Conservation (phyloP, 2,113 vertebrate species). For the Glaucidium brasilianum region DNA sequence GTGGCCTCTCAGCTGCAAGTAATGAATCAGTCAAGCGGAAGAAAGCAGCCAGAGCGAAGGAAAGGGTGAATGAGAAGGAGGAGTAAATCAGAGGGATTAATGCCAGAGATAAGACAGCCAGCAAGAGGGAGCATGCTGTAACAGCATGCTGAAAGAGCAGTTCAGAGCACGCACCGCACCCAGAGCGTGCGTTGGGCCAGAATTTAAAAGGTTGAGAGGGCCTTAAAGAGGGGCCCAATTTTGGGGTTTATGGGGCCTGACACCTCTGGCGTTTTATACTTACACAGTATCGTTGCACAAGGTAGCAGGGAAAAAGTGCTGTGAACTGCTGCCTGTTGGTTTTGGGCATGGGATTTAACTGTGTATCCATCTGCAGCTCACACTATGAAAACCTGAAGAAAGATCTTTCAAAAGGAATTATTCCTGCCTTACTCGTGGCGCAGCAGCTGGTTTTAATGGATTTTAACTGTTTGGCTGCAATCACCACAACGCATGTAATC, state of each 20-base stretch:
- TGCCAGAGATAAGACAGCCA: not conserved
- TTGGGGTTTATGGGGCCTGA: no score
- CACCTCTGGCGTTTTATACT: not conserved
- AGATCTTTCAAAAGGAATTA: not conserved
- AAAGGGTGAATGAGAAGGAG: not conserved
- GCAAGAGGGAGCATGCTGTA: not conserved
- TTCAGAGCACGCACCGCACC: not conserved
- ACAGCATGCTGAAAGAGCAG: not conserved
- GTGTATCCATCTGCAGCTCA: not conserved
- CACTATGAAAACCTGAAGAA: not conserved
- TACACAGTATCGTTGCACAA: no score
- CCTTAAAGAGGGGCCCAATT: not conserved
- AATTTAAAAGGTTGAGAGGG: not conserved
- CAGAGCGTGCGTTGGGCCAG: not conserved
- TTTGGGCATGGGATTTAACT: no score
- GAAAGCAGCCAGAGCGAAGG: not conserved
- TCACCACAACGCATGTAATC: not conserved
- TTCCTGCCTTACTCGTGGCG: not conserved
- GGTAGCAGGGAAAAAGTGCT: not conserved
- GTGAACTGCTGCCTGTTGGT: not conserved
- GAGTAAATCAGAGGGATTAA: not conserved
- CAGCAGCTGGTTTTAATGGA: slow-evolving; percentile 26
- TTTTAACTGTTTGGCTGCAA: slow-evolving; percentile 2
- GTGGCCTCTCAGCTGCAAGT: not conserved
- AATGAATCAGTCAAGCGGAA: not conserved